phyloP scores from a whole-genome alignment of 2,113 vertebrate genomes.

The Panthera uncia region DNA sequence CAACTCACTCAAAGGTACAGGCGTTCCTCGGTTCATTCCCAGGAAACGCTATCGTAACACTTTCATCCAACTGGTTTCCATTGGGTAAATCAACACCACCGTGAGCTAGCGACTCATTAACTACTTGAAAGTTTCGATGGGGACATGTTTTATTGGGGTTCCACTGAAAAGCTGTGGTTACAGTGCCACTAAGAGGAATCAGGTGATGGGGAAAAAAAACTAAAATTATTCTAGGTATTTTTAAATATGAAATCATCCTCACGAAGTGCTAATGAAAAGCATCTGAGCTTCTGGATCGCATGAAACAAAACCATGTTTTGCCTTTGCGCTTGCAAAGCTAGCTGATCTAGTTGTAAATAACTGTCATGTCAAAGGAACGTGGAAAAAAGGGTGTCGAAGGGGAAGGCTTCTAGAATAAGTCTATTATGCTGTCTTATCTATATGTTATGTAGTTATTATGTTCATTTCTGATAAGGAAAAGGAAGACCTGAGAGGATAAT shows the following conservation, averaged over 20 bases:
- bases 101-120: not conserved
- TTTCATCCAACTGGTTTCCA: not conserved
- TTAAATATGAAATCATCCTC: conserved; percentile 22
- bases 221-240: not conserved
- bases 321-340: not conserved
- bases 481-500: not conserved
- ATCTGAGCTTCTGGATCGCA: not conserved
- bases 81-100: not conserved
- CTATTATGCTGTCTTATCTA: not conserved
- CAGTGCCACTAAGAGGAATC: not conserved
- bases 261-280: not conserved
- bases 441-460: not conserved
- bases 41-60: not conserved
- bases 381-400: not conserved
- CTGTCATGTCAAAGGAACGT: not conserved
- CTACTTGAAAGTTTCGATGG: not conserved
- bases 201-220: not conserved
- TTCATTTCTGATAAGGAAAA: conserved; percentile 27
- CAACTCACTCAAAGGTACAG: not conserved
- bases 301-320: not conserved
- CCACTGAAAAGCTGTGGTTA: not conserved
- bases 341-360: not conserved
- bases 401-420: not conserved
- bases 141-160: not conserved
- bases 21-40: not conserved